These are phyloP conservation scores for Hypomecis atomaria DNA, from an alignment of 2,888 invertebrate species.

Conservation along the genomic window DNA sequence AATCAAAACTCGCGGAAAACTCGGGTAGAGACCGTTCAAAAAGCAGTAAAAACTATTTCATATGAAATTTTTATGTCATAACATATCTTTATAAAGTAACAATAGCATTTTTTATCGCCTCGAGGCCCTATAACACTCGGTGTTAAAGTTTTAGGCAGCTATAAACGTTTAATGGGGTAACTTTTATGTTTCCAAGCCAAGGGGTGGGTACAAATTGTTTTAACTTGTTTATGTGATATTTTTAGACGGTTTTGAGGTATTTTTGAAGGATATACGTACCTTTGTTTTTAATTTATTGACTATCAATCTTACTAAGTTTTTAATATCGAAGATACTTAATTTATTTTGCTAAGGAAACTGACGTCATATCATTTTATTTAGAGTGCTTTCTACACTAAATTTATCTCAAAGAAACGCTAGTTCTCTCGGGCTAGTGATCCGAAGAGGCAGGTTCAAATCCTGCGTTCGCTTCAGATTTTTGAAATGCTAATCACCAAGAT, in stretches of 20 bases:
- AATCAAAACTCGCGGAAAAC: slow-evolving; percentile 25
- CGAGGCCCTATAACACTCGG: slow-evolving; percentile 49
- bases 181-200: slow-evolving; percentile 66
- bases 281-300: no score
- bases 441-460: no score
- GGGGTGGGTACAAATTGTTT: slow-evolving; percentile 54
- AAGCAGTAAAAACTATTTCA: slow-evolving; percentile 44
- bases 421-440: no score
- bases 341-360: no score
- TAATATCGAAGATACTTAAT: no score
- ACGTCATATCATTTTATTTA: no score
- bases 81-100: slow-evolving; percentile 51
- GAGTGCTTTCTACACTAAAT: no score
- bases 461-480: no score
- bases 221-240: slow-evolving; percentile 39
- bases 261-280: neutral
- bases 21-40: slow-evolving; percentile 42
- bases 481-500: no score
- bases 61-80: slow-evolving; percentile 44
- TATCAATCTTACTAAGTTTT: no score
- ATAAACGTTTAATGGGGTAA: slow-evolving; percentile 81
- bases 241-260: slow-evolving; percentile 22
- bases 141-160: slow-evolving; percentile 59
- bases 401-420: no score
- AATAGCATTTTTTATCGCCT: slow-evolving; percentile 55